These are phyloP conservation scores for Scaptomyza montana DNA, from an alignment of 1,140 invertebrate genomes.

Conservation along the genomic window DNA sequence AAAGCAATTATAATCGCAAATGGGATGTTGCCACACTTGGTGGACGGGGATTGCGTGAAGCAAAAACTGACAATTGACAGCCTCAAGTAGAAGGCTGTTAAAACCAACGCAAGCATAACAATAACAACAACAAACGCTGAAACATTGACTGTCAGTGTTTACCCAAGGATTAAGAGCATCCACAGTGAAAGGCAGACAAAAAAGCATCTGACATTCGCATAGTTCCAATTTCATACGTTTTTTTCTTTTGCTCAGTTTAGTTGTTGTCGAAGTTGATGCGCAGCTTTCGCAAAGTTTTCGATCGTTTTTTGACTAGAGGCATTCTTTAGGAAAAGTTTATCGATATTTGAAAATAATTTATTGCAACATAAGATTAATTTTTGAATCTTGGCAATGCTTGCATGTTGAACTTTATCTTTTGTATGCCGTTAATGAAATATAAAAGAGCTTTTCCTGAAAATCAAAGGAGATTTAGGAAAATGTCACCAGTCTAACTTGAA, in stretches of 20 bases:
- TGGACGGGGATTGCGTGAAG: not conserved
- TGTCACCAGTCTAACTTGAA: too few relatives aligned
- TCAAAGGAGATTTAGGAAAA: too few relatives aligned
- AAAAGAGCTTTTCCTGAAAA: too few relatives aligned
- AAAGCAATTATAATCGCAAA: constrained; percentile 73
- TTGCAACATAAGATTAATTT: too few relatives aligned
- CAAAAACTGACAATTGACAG: constrained; percentile 49
- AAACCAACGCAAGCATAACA: not conserved
- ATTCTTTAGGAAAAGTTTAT: too few relatives aligned
- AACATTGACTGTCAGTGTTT: not conserved
- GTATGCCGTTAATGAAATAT: too few relatives aligned
- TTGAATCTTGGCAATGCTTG: too few relatives aligned
- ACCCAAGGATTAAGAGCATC: constrained; percentile 20
- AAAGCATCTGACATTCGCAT: not conserved
- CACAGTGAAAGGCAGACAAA: not conserved
- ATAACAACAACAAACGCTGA: not conserved
- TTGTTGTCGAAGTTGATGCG: too few relatives aligned
- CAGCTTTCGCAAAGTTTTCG: not conserved
- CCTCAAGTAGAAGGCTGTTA: constrained; percentile 60
- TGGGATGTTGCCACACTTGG: not conserved
- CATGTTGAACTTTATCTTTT: too few relatives aligned
- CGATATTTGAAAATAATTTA: too few relatives aligned
- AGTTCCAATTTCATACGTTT: not conserved
- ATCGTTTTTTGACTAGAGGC: too few relatives aligned
- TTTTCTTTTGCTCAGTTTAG: not conserved